A percentile compares a stretch with the other conserved stretches of the same genome.
Conservation (phyloP, 2,113 vertebrate genomes). For the Baryphthengus martii region DNA sequence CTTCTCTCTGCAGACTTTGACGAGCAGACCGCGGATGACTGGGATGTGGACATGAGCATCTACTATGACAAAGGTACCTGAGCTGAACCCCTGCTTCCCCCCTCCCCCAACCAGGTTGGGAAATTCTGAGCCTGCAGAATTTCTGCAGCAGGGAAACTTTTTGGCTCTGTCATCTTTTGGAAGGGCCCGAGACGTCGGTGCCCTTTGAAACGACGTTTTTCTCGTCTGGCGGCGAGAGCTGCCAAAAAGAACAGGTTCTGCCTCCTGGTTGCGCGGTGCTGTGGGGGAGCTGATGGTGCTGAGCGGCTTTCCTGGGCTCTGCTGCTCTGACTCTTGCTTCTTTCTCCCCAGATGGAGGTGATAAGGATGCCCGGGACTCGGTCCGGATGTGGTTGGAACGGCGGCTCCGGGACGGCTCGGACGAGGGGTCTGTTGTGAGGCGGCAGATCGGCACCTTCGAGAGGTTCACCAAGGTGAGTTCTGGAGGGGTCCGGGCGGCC, state of each 20-base stretch:
- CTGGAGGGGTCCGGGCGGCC: not conserved
- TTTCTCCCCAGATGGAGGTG: conserved; percentile 81
- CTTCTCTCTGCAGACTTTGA: conserved; percentile 87
- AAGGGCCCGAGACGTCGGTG: not conserved
- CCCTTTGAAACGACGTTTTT: not conserved
- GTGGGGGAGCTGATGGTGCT: not conserved
- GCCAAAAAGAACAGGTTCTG: conserved; percentile 35
- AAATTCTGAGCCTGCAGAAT: not conserved
- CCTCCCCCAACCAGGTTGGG: not conserved
- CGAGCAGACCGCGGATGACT: conserved; percentile 93
- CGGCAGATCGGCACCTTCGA: conserved; percentile 88
- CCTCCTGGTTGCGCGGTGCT: not conserved
- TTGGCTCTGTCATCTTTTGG: not conserved
- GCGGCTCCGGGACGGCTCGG: conserved; percentile 82
- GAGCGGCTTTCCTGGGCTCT: not conserved
- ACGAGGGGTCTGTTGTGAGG: conserved; percentile 62
- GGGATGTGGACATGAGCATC: conserved; percentile 97
- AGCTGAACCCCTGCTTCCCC: not conserved
- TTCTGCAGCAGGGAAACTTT: not conserved
- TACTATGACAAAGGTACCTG: conserved; percentile 93
- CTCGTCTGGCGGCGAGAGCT: not conserved
- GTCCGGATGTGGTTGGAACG: conserved; percentile 86
- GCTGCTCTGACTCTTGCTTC: not conserved
- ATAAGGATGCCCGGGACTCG: conserved; percentile 91
- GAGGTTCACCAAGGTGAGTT: conserved; percentile 86